Evolutionary conservation across 2,113 vertebrate species (phyloP).

Genomic region (Sylvilagus bachmani): DNA sequence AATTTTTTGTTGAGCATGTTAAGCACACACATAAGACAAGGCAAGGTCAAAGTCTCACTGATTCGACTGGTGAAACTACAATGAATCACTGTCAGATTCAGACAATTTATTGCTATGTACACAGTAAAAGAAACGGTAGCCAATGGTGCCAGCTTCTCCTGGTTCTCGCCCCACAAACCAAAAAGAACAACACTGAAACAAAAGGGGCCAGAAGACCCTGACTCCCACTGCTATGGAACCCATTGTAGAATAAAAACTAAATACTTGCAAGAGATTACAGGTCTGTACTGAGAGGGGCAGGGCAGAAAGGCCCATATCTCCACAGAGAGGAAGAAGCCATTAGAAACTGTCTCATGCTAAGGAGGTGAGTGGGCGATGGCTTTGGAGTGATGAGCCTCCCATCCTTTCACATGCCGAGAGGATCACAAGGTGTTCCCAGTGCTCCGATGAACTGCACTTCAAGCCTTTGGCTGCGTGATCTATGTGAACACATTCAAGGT

Average conservation of each 20-base stretch:
- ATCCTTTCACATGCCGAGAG: not conserved
- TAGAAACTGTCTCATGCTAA: not conserved
- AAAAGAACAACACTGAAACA: not conserved
- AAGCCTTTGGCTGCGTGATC: not conserved
- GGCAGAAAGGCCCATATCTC: not conserved
- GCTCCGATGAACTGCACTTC: not conserved
- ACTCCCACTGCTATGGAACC: not conserved
- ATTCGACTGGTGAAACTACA: constrained; percentile 11
- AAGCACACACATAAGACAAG: not conserved
- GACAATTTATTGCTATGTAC: not conserved
- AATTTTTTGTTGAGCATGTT: not conserved
- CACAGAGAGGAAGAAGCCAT: not conserved
- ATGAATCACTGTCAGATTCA: constrained; percentile 41
- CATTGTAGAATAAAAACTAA: not conserved
- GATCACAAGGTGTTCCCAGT: not conserved
- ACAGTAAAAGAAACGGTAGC: constrained; percentile 27
- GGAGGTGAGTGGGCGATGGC: not conserved
- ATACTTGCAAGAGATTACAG: not conserved
- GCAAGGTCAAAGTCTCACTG: constrained; percentile 9
- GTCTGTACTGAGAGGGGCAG: not conserved
- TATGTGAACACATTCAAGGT: not conserved
- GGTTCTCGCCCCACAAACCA: not conserved
- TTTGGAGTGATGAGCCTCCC: not conserved
- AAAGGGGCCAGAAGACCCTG: not conserved
- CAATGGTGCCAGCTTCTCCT: not conserved